Conservation (phyloP, 2,888 invertebrate genomes). For the Cephus runcator region DNA sequence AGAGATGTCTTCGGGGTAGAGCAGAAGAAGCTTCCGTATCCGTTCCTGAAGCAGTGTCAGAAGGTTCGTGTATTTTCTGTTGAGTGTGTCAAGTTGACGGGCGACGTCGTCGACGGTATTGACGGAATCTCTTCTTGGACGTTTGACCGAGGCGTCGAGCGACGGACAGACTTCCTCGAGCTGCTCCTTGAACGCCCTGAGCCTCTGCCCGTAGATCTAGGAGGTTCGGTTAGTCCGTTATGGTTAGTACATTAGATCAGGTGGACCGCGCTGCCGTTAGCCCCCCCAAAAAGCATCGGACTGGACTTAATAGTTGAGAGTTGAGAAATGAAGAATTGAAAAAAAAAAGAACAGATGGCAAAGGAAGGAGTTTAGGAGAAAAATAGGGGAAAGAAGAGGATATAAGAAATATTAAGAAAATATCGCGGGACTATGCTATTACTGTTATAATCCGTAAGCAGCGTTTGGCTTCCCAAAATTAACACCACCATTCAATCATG, state of each 20-base stretch:
- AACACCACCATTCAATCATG: conserved; percentile 45
- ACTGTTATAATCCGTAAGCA: neutral
- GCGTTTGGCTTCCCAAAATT: neutral
- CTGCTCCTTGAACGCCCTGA: conserved; percentile 86
- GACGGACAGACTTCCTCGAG: conserved; percentile 86
- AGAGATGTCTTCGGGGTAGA: conserved; percentile 78
- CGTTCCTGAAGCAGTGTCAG: conserved; percentile 77
- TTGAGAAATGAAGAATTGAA: neutral
- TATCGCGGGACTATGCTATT: neutral
- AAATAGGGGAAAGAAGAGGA: neutral
- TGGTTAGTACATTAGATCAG: conserved; percentile 65
- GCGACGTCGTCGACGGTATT: conserved; percentile 81
- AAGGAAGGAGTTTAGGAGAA: neutral
- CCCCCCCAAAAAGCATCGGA: conserved; percentile 43
- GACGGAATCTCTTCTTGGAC: conserved; percentile 54
- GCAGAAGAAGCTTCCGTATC: conserved; percentile 74
- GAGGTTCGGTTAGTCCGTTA: conserved; percentile 72
- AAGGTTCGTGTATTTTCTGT: conserved; percentile 80
- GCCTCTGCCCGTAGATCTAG: conserved; percentile 88
- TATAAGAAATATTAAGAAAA: neutral
- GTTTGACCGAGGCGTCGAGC: conserved; percentile 72
- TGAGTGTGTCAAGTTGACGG: conserved; percentile 82
- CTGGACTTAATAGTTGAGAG: conserved; percentile 12
- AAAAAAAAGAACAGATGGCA: neutral
- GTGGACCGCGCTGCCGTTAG: conserved; percentile 45